Conservation (phyloP, 2,113 vertebrate species). For the Nyctereutes procyonoides region DNA sequence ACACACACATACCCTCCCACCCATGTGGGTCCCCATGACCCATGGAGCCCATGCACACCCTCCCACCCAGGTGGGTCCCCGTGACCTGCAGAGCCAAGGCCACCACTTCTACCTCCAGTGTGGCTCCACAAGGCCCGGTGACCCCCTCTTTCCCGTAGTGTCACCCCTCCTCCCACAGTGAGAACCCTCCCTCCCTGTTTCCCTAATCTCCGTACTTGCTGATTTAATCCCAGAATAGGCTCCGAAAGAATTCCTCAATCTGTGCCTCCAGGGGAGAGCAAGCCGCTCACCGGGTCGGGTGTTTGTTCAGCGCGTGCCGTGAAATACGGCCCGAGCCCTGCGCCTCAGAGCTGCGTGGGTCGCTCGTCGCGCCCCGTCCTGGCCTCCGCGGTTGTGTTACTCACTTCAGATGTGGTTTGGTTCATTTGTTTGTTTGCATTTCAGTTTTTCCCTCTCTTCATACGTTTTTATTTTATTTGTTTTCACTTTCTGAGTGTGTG, state of each 20-base stretch:
- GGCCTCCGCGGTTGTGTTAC: accelerated
- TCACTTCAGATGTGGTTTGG: neutral
- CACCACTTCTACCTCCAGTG: accelerated
- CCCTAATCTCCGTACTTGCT: accelerated
- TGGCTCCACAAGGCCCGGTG: accelerated
- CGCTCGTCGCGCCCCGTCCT: accelerated
- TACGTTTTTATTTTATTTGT: neutral
- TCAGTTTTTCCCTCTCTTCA: neutral
- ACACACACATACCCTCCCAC: too few relatives aligned
- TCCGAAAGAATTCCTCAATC: neutral
- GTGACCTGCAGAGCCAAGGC: accelerated
- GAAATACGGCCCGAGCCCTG: accelerated
- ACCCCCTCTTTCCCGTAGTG: accelerated
- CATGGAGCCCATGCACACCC: too few relatives aligned
- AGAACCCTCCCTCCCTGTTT: accelerated
- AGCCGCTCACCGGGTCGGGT: neutral
- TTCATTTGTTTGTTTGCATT: neutral
- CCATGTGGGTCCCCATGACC: too few relatives aligned
- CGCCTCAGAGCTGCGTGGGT: accelerated
- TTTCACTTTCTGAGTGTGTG: neutral
- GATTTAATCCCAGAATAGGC: neutral
- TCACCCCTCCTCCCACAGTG: accelerated
- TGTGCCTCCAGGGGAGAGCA: neutral
- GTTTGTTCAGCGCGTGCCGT: accelerated
- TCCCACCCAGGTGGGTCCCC: too few relatives aligned